Conservation (phyloP, 2,888 invertebrate genomes). For the Trissonchulus latispiculum region DNA sequence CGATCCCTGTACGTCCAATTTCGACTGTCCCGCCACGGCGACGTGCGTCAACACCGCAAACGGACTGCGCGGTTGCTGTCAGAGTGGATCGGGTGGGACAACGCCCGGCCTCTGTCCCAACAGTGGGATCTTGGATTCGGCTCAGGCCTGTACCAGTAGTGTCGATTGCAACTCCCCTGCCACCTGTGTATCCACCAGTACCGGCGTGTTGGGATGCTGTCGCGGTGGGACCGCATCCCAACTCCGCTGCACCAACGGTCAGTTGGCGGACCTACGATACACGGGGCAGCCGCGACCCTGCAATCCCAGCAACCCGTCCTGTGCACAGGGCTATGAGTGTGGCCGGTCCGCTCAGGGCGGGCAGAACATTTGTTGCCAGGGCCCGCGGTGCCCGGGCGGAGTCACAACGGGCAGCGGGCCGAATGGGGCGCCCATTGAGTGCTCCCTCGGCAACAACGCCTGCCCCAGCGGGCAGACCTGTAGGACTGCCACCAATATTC, state of each 20-base stretch:
- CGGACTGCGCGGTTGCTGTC: background rate
- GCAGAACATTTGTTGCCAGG: slow-evolving; percentile 17
- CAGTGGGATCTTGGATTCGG: background rate
- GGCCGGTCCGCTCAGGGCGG: background rate
- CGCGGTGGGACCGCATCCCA: background rate
- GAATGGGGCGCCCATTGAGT: background rate
- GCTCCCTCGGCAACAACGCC: background rate
- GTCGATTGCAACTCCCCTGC: background rate
- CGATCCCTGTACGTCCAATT: background rate
- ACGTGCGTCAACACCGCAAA: background rate
- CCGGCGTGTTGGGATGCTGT: slow-evolving; percentile 12
- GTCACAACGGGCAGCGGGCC: slow-evolving; percentile 7
- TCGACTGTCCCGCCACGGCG: too few species aligned
- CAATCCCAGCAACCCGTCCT: background rate
- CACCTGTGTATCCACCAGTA: background rate
- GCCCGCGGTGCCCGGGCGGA: slow-evolving; percentile 15
- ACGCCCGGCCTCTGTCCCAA: slow-evolving; percentile 2
- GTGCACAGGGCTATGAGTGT: slow-evolving; percentile 18
- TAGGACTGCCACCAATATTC: background rate
- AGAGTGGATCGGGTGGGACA: too few species aligned
- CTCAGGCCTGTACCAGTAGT: background rate
- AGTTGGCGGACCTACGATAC: background rate
- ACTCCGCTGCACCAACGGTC: background rate
- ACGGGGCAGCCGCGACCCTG: background rate
- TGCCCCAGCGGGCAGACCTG: background rate